Base-by-base conservation (phyloP, 1,140 invertebrate genomes). In the Oedothorax gibbosus region DNA sequence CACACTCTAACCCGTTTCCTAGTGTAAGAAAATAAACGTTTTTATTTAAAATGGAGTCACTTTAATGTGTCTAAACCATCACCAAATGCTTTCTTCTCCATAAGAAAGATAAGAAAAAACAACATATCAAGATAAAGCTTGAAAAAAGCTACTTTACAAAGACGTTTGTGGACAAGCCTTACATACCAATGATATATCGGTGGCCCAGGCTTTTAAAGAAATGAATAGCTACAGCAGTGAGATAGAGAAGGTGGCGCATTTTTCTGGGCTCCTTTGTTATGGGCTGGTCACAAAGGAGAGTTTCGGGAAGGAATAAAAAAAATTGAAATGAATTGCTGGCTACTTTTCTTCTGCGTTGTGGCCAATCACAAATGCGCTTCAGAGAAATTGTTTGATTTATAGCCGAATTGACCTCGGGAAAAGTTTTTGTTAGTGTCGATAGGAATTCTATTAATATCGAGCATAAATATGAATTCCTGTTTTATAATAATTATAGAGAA, bases 181-280 rank as follows among this genome's bases (percentile, higher is more conserved):
- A 66, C 77, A 79, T 79, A 79, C 64, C 77, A 79, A 79, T 79
- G 77, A 79, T 79, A 68, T 79, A 79, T 79, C 68, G 77, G 66
- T 68, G 56, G 77, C n/a, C 35, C 50, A 68, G 50, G 64, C 77
- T 79, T 79, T 75, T 79, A 51, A 35, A 66, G 64, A 64, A 79
- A 68, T 79, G 77, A 79, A 64, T 79, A 21, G 62, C 49, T 14
- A 20, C 18, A 64, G 53, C 62, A 35, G 35, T 77, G 75, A 64
- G 75, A 77, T 77, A 49, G 21, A 14, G 50, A 35, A 66, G 77
- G 77, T 79, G 64, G 68, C 64, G 77, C 49, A 64, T 79, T 79
- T 68, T 20, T 68, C 54, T 77, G 18, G 54, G 12, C 56, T 20
- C 54, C 21, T 53, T 75, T 75, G 72, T 75, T 57, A 21, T 12